Percentiles rank a stretch among this genome's conserved stretches.
Conservation (phyloP, 2,797 vertebrate genomes). For the Mormyrus proboscirostris region DNA sequence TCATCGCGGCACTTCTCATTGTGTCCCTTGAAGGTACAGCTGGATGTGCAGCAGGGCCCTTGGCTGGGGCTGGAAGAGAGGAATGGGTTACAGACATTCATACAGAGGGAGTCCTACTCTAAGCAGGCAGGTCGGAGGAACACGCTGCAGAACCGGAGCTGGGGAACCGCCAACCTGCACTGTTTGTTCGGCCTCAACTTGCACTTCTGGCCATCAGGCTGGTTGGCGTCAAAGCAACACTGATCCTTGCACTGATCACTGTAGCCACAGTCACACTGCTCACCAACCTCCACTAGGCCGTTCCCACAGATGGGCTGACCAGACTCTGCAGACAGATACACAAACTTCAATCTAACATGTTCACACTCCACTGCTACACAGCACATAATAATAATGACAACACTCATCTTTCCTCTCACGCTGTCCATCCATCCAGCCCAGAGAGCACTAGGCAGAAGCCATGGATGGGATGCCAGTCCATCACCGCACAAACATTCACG, state of each 20-base stretch:
- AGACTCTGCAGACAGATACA: slow-evolving; percentile 66
- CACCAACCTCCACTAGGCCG: slow-evolving; percentile 82
- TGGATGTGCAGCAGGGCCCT: slow-evolving; percentile 80
- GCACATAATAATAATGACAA: not conserved
- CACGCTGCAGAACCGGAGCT: not conserved
- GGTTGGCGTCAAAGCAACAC: slow-evolving; percentile 80
- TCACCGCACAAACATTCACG: not conserved
- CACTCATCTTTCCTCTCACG: not conserved
- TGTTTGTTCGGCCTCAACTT: slow-evolving; percentile 64
- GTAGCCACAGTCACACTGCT: slow-evolving; percentile 92
- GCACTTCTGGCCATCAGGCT: slow-evolving; percentile 71
- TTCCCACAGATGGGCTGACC: slow-evolving; percentile 96
- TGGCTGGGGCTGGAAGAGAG: slow-evolving; percentile 75
- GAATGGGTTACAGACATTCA: not conserved
- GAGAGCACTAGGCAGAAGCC: not conserved
- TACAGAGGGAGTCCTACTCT: no score
- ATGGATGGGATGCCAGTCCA: not conserved
- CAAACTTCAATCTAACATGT: not conserved
- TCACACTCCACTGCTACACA: not conserved
- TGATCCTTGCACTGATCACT: slow-evolving; percentile 83
- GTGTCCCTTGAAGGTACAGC: slow-evolving; percentile 61
- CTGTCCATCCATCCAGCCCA: not conserved
- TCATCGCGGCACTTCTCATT: slow-evolving; percentile 67
- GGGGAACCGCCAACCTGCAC: slow-evolving; percentile 71
- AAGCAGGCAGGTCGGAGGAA: not conserved